Base-by-base conservation (phyloP, 1,140 invertebrate genomes). In the Heterodera schachtii region DNA sequence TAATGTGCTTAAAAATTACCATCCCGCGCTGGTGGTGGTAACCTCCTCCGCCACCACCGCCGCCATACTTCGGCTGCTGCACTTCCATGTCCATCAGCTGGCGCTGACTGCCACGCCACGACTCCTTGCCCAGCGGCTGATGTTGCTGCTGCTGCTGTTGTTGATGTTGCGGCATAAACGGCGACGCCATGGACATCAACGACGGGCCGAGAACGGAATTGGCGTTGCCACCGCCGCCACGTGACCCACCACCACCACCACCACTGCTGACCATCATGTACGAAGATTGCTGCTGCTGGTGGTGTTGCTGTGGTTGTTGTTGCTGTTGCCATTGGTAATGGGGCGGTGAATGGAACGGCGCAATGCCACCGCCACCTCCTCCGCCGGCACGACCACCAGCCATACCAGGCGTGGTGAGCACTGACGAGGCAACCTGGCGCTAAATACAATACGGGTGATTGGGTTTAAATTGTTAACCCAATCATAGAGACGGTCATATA, bases 391-490 rank as follows among this genome's bases (percentile, higher is more conserved):
- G 13, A 19, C 57, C 57, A 19, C 75, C 47, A 31, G 31, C 31
- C 31, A 76, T 76, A 16, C 75, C 75, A 8, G 75, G 75, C 3
- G 75, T 76, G 6, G 75, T 76, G 41, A 11, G 41, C 57, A 76
- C 75, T 13, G 75, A 76, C 57, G 75, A 76, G n/a, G 66, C 75
- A 1, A 76, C 75, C 66, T 76, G 75, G 8, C 66, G 57, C 75
- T 76, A 57, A 76, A 76, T n/a, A 7, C 7, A 8, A 7, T 11
- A 2, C 11, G 49, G 49, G 49, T 49, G 49, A 8, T 52, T 31
- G 31, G 49, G 49, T 52, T 52, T 1, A 64, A 64, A 64, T 31
- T 31, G 31, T 31, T 31, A 31, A 31, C 1, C 31, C 31, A 31
- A 31, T 31, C 31, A 31, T 31, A 31, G 31, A 31, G 31, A 31